Evolutionary conservation across 2,113 vertebrate genomes (phyloP), one percentile per base, ranked within the genome.

Genomic region (Lipophrys pholis): DNA sequence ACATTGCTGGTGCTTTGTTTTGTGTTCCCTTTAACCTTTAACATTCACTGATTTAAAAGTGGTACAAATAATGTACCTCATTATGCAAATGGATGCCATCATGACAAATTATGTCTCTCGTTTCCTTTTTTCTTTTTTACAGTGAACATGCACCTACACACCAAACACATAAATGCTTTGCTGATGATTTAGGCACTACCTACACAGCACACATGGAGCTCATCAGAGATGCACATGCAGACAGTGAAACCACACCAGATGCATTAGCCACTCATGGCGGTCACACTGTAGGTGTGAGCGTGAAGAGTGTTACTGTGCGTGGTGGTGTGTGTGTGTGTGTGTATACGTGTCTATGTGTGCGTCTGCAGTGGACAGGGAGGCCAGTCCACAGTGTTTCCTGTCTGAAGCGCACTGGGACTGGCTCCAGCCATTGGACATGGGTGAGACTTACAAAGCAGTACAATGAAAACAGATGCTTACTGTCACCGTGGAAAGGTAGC

Each of bases 401-500:
- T 56, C 65, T 74, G 69, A 43, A 71, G 56, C 59, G 64, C 61
- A 66, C 68, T 71, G 81, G 80, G 85, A 82, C 21, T 15, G 17
- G 64, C 73, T 84, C 75, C 85, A 86, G 80, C 80, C 70, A 67
- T 81, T 83, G 67, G 81, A 80, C 55, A 73, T 43, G 68, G 74
- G 65, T 56, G 55, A 53, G 69, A 75, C 48, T 73, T 80, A 77
- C 50, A 78, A 58, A 66, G 61, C 57, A 53, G 54, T 7, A 78
- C 66, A 84, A 77, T 69, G 69, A 76, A 80, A 87, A 83, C 85
- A 83, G 72, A 83, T 86, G 75, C 83, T 81, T 69, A 49, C 81
- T 80, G 75, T 68, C 46, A 42, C 16, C 57, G 65, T 67, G 57
- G 66, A 61, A 40, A 59, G 55, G 75, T 70, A 49, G 35, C 0